Conservation (phyloP, 2,113 vertebrate species). For the Bettongia penicillata region DNA sequence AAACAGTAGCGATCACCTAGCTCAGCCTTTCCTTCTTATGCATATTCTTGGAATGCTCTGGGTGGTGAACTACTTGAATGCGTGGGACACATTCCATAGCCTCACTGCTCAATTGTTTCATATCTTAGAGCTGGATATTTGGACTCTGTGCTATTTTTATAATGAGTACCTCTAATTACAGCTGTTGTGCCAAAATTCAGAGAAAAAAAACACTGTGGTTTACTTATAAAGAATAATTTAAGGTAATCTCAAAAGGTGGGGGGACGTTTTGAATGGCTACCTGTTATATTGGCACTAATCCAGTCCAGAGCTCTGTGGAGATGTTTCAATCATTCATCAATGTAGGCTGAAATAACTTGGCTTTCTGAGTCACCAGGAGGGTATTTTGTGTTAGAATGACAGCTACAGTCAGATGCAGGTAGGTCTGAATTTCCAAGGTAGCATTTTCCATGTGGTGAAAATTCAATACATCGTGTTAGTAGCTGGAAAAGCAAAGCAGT, state of each 20-base stretch:
- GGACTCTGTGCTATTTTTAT: background rate
- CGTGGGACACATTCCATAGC: background rate
- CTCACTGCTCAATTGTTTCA: background rate
- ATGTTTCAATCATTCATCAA: background rate
- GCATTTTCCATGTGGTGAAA: background rate
- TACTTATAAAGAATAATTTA: background rate
- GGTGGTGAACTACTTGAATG: background rate
- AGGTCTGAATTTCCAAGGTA: background rate
- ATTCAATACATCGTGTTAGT: background rate
- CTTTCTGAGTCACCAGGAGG: background rate
- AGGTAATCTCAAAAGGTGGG: background rate
- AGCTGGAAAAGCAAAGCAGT: background rate
- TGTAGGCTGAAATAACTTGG: background rate
- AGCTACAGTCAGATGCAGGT: background rate
- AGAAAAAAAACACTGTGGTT: background rate
- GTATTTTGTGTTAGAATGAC: background rate
- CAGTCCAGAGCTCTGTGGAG: background rate
- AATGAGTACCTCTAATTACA: background rate
- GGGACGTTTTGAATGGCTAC: background rate
- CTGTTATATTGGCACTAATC: background rate
- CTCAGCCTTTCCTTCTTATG: background rate
- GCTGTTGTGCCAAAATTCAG: background rate
- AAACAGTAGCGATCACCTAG: background rate
- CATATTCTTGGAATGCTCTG: background rate
- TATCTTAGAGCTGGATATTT: background rate